Percentiles rank a stretch among this genome's conserved stretches.
Evolutionary conservation across 2,113 vertebrate species (phyloP).

Genomic region (Amphiprion percula): DNA sequence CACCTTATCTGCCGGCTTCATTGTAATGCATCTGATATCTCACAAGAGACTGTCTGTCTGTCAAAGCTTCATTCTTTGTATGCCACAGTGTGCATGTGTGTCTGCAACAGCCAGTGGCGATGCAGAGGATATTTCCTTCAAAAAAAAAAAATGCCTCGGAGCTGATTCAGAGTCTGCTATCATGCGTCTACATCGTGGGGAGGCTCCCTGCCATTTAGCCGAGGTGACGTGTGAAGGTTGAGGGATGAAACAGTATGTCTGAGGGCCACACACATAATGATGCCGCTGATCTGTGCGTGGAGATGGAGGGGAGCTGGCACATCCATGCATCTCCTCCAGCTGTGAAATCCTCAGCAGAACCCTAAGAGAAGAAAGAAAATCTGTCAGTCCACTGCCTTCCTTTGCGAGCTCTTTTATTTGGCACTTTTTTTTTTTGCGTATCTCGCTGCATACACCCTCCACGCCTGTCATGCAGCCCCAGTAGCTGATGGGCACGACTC

Average conservation of each 20-base stretch:
- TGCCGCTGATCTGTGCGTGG: conserved; percentile 31
- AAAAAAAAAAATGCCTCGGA: conserved; percentile 24
- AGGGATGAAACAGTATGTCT: conserved; percentile 14
- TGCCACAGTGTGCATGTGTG: conserved; percentile 45
- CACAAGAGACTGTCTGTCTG: conserved; percentile 45
- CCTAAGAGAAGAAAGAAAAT: conserved; percentile 31
- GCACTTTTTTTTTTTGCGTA: neutral
- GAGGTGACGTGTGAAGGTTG: conserved; percentile 45
- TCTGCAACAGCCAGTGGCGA: conserved; percentile 36
- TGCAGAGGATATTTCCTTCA: conserved; percentile 21
- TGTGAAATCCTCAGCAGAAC: conserved; percentile 48
- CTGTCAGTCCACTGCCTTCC: conserved; percentile 25
- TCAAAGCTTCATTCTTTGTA: conserved; percentile 67
- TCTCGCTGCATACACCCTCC: neutral
- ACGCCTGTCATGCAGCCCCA: neutral
- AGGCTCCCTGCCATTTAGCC: conserved; percentile 45
- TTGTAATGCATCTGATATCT: conserved; percentile 55
- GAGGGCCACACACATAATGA: conserved; percentile 11
- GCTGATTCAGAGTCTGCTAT: conserved; percentile 46
- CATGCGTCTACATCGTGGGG: conserved; percentile 26
- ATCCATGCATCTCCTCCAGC: conserved; percentile 16
- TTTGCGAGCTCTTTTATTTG: neutral
- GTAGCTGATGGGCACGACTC: conserved; percentile 22
- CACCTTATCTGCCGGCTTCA: conserved; percentile 55
- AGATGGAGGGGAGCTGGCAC: conserved; percentile 20